Conservation (phyloP, 2,888 invertebrate species). For the Diarsia mendica region DNA sequence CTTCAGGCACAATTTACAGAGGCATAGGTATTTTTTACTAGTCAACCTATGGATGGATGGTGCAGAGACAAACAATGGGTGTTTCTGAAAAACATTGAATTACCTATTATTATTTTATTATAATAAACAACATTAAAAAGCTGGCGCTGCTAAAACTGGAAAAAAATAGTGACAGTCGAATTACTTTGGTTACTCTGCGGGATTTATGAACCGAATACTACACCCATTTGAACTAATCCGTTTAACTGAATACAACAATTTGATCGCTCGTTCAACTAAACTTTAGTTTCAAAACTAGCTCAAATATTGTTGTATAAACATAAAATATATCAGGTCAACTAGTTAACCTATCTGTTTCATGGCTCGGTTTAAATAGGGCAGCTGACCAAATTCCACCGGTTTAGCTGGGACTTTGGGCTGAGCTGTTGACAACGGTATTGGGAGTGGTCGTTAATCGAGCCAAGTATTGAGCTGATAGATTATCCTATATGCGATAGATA, state of each 20-base stretch:
- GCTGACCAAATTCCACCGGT: slow-evolving; percentile 49
- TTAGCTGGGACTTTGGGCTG: slow-evolving; percentile 27
- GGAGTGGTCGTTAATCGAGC: slow-evolving; percentile 6
- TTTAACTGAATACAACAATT: background rate
- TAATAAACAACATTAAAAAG: too few species aligned
- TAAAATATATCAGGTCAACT: slow-evolving; percentile 20
- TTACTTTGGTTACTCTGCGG: background rate
- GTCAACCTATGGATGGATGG: too few species aligned
- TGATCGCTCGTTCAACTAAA: background rate
- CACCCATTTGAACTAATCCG: background rate
- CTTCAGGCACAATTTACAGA: too few species aligned
- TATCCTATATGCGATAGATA: background rate
- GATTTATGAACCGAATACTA: background rate
- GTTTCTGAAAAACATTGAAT: too few species aligned
- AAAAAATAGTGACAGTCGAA: background rate
- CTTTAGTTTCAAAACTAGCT: slow-evolving; percentile 3
- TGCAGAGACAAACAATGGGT: too few species aligned
- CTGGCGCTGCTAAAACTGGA: too few species aligned
- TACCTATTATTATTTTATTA: too few species aligned
- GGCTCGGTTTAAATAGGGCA: slow-evolving; percentile 41
- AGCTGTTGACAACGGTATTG: slow-evolving; percentile 48
- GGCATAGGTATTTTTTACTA: too few species aligned
- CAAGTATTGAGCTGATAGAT: slow-evolving; percentile 7
- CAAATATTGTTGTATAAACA: slow-evolving; percentile 21
- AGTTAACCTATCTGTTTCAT: slow-evolving; percentile 29